These are phyloP conservation scores for Myiotriccus ornatus DNA, from an alignment of 2,797 vertebrate species.

Conservation along the genomic window DNA sequence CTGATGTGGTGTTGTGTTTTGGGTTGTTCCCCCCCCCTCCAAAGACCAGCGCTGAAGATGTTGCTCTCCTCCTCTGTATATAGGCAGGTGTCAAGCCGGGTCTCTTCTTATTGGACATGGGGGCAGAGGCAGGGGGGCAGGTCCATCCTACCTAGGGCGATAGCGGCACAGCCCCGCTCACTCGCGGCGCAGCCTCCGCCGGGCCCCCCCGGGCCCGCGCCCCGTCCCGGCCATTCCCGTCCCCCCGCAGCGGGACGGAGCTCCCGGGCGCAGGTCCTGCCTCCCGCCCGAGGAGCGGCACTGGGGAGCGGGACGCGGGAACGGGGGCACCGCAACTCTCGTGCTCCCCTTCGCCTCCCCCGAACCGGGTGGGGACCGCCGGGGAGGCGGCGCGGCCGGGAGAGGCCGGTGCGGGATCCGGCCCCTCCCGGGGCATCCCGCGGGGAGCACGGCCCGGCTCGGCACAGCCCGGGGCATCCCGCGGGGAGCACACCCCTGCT, in stretches of 20 bases:
- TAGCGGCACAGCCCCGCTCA: constrained; percentile 50
- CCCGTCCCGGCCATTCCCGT: background rate
- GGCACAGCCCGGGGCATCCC: background rate
- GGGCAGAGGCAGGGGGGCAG: constrained; percentile 81
- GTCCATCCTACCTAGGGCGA: constrained; percentile 84
- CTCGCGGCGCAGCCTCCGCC: constrained; percentile 19
- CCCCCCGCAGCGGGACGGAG: background rate
- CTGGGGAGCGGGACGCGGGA: background rate
- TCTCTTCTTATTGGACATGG: constrained; percentile 90
- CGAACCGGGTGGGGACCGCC: no score
- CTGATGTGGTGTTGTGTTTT: constrained; percentile 22
- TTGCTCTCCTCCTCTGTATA: constrained; percentile 84
- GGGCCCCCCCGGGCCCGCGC: background rate
- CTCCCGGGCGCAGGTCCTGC: background rate
- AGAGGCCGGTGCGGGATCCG: background rate
- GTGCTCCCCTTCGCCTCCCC: background rate
- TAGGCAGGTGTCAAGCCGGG: constrained; percentile 95
- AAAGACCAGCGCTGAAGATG: constrained; percentile 76
- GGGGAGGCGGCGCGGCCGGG: background rate
- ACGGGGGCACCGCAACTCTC: background rate
- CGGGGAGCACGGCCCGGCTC: background rate
- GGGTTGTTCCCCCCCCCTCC: background rate
- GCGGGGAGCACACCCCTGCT: background rate
- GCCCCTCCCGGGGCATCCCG: background rate
- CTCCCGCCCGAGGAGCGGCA: background rate